A percentile compares a stretch with the other conserved stretches of the same genome.
These are phyloP conservation scores for Cryptoprocta ferox DNA, from an alignment of 2,797 vertebrate species.

Conservation along the genomic window DNA sequence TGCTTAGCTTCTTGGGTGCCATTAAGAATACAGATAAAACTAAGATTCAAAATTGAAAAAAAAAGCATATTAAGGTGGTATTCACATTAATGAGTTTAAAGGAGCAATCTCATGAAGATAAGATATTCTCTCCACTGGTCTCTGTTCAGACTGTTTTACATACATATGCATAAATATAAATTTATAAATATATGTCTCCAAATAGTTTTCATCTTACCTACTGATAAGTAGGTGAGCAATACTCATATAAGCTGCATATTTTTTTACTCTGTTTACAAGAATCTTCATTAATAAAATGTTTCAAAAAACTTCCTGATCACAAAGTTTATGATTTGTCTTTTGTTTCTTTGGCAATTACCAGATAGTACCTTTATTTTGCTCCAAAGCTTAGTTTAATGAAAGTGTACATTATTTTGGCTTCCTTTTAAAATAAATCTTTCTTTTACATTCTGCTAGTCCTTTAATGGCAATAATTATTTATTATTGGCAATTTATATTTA, in stretches of 20 bases:
- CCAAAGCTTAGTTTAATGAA: background rate
- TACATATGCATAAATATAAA: background rate
- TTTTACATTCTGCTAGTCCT: background rate
- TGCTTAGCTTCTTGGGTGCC: background rate
- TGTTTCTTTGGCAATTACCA: background rate
- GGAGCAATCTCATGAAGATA: background rate
- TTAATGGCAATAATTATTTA: background rate
- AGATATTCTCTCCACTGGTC: background rate
- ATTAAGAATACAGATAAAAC: background rate
- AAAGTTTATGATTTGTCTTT: background rate
- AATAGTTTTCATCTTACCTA: background rate
- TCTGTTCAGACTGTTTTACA: background rate
- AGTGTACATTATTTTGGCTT: constrained; percentile 51
- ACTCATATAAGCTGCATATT: background rate
- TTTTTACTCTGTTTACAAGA: background rate
- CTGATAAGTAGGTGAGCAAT: background rate
- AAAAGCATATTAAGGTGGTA: background rate
- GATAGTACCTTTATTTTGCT: constrained; percentile 3
- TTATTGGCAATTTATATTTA: too few species aligned
- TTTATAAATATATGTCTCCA: background rate
- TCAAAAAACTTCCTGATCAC: background rate
- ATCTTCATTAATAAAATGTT: background rate
- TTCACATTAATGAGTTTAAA: background rate
- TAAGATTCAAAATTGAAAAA: background rate
- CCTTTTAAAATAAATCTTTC: background rate